Conservation (phyloP, 2,888 invertebrate species). For the Antitype chi region DNA sequence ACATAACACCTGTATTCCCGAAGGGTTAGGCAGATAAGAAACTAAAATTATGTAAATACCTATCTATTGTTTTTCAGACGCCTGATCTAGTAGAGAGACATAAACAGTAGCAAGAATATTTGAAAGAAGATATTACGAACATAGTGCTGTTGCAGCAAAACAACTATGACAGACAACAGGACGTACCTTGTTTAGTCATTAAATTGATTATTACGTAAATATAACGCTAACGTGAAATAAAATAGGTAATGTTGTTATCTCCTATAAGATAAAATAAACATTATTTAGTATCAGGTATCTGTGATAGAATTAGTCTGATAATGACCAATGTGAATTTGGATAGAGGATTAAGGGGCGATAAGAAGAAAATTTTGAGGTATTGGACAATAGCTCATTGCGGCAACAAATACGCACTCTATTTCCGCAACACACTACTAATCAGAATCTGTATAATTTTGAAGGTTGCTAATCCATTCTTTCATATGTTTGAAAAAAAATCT, state of each 20-base stretch:
- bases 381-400: too few species aligned
- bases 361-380: too few species aligned
- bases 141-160: background rate
- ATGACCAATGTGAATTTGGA: too few species aligned
- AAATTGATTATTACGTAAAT: constrained; percentile 23
- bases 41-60: background rate
- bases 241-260: background rate
- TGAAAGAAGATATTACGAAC: background rate
- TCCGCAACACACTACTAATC: too few species aligned
- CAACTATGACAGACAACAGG: constrained; percentile 15
- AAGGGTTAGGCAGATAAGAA: background rate
- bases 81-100: background rate
- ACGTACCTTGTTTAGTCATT: constrained; percentile 32
- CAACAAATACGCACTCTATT: too few species aligned
- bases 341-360: background rate
- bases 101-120: background rate
- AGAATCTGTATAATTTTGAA: too few species aligned
- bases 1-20: background rate
- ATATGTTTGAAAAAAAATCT: too few species aligned
- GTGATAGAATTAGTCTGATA: background rate
- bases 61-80: background rate
- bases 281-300: background rate
- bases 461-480: too few species aligned
- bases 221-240: background rate
- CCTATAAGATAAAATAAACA: background rate